A percentile compares a stretch with the other conserved stretches of the same genome.
Evolutionary conservation across 2,888 invertebrate genomes (phyloP).

Genomic region (Argynnis bischoffii): DNA sequence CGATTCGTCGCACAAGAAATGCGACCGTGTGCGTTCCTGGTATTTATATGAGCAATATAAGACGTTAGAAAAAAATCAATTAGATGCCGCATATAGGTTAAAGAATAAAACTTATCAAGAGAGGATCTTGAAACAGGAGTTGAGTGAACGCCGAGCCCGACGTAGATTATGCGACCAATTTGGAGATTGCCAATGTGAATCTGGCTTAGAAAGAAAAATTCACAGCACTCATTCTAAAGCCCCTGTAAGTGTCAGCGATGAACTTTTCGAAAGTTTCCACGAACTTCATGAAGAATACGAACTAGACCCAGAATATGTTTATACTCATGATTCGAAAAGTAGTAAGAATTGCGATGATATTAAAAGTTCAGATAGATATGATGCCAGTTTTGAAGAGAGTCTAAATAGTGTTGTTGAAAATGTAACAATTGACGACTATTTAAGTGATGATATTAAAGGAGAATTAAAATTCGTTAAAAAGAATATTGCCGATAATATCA

Average conservation of each 20-base stretch:
- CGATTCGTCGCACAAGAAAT: conserved; percentile 57
- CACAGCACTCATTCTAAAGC: conserved; percentile 45
- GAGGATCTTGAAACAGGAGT: conserved; percentile 59
- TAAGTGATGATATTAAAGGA: conserved; percentile 48
- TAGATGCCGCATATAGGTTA: conserved; percentile 61
- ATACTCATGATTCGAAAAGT: conserved; percentile 46
- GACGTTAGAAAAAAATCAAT: conserved; percentile 65
- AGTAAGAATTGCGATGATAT: conserved; percentile 50
- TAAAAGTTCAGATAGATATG: conserved; percentile 47
- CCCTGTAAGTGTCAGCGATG: conserved; percentile 51
- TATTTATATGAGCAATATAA: conserved; percentile 74
- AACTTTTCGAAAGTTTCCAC: conserved; percentile 62
- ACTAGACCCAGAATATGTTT: conserved; percentile 45
- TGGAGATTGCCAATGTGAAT: conserved; percentile 52
- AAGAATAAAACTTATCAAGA: conserved; percentile 65
- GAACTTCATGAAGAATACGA: conserved; percentile 54
- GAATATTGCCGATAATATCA: conserved; percentile 55
- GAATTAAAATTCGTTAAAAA: conserved; percentile 48
- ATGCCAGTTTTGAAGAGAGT: conserved; percentile 49
- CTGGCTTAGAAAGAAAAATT: conserved; percentile 43
- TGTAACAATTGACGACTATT: conserved; percentile 44
- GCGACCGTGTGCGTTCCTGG: conserved; percentile 71
- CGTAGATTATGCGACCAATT: conserved; percentile 58
- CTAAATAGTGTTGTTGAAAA: conserved; percentile 53
- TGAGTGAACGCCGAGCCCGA: conserved; percentile 62